Conservation (phyloP, 2,888 invertebrate species). For the Hemaris fuciformis region DNA sequence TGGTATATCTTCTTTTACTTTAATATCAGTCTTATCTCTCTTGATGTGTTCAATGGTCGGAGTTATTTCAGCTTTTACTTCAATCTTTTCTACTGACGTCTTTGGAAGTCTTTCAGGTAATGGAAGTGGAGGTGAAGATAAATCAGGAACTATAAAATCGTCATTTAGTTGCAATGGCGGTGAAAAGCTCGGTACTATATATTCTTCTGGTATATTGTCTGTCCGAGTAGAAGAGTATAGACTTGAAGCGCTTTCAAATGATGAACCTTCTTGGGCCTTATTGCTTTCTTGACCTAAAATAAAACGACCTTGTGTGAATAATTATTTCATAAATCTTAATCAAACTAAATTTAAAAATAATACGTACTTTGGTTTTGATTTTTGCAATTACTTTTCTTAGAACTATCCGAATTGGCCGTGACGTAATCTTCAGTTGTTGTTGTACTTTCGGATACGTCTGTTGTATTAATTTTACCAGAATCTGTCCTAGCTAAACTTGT, state of each 20-base stretch:
- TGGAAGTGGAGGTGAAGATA: conserved; percentile 73
- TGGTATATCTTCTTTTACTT: conserved; percentile 57
- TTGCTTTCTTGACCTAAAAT: conserved; percentile 81
- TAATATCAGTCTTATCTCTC: conserved; percentile 78
- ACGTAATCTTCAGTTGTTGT: conserved; percentile 93
- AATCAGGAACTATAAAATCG: conserved; percentile 71
- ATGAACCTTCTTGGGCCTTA: conserved; percentile 87
- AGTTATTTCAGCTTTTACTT: conserved; percentile 68
- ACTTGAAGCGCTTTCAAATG: conserved; percentile 93
- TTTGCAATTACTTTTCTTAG: conserved; percentile 82
- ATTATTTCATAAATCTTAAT: neutral
- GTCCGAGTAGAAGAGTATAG: conserved; percentile 89
- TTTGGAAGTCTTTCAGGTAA: conserved; percentile 63
- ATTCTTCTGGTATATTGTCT: conserved; percentile 85
- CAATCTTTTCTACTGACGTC: conserved; percentile 62
- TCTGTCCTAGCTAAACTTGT: conserved; percentile 85
- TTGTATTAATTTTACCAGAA: conserved; percentile 86
- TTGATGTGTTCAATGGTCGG: conserved; percentile 54
- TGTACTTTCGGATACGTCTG: conserved; percentile 93
- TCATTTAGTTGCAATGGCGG: conserved; percentile 80
- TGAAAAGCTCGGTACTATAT: conserved; percentile 82
- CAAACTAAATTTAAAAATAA: neutral
- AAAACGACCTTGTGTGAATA: neutral
- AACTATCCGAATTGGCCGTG: conserved; percentile 90
- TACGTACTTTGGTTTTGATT: conserved; percentile 70